Evolutionary conservation across 30 jellyfish, hydroid and myxozoan genomes (phyloP), one percentile per base, ranked within the genome.

Genomic region (Cassiopea andromeda): DNA sequence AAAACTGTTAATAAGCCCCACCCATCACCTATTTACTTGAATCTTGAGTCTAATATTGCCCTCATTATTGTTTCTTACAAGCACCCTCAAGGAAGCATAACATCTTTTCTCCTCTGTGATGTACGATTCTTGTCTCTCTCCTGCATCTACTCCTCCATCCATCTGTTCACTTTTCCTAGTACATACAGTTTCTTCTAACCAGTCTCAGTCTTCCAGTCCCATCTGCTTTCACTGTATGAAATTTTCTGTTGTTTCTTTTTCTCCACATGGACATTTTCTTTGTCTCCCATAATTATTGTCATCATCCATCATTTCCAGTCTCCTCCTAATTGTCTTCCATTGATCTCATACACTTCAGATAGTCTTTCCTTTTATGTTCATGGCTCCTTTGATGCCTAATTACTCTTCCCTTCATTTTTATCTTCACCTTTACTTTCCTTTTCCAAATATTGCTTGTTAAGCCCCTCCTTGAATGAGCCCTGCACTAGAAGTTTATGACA

Each of bases 101-200:
- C 81, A 19, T 46, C 6, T 72, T 8, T 72, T 50, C 54, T 19
- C 81, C 81, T 72, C 57, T 38, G 54, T 57, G 81, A n/a, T n/a
- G n/a, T n/a, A n/a, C n/a, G n/a, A 18, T 72, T 27, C 60, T 72
- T 72, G 81, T 18, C 81, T 72, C 81, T 72, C 81, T 72, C 81
- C 15, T 72, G 58, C 27, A 72, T 72, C 18, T 72, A 72, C 60
- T 72, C 81, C 54, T 72, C 81, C 81, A 72, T 72, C 81, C 81
- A 72, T 72, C 81, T 72, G 81, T 13, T 72, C 81, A 72, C 81
- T 5, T 44, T 72, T 72, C 44, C 58, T 72, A 7, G n/a, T 72
- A 19, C 27, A 50, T 72, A 13, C 48, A 2, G 81, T 72, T 57
- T 72, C 81, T 38, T 9, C 60, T 19, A 27, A 46, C 54, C 48